A percentile compares a stretch with the other conserved stretches of the same genome.
Evolutionary conservation across 2,113 vertebrate genomes (phyloP).

Genomic region (Oriolus oriolus): DNA sequence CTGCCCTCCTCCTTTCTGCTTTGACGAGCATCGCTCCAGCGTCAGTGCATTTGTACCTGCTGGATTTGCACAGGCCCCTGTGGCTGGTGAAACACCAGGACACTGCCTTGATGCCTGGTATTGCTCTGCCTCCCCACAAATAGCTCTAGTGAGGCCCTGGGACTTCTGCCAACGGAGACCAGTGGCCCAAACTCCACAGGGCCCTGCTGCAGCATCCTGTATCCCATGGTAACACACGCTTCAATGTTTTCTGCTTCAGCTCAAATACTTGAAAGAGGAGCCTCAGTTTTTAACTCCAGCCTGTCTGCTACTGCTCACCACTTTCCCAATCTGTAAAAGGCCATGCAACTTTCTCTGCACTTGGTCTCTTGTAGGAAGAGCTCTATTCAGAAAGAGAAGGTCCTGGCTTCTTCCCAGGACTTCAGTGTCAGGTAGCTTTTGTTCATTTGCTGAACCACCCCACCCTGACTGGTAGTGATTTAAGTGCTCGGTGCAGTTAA

Average conservation of each 20-base stretch:
- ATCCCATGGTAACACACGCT: not conserved
- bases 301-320: not conserved
- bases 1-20: not conserved
- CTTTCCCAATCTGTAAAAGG: not conserved
- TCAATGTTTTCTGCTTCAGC: not conserved
- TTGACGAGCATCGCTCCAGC: not conserved
- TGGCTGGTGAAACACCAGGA: not conserved
- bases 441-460: not conserved
- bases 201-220: not conserved
- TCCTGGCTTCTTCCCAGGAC: not conserved
- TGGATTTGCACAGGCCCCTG: not conserved
- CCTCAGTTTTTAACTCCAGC: not conserved
- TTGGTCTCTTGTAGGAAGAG: not conserved
- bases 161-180: not conserved
- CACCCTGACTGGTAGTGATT: not conserved
- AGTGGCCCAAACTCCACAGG: accelerated
- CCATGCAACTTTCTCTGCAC: not conserved
- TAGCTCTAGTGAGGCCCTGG: not conserved
- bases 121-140: not conserved
- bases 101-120: not conserved
- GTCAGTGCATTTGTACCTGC: not conserved
- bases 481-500: not conserved
- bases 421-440: not conserved
- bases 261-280: not conserved
- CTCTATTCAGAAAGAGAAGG: not conserved